Evolutionary conservation across 2,888 invertebrate genomes (phyloP).

Genomic region (Tetranychus truncatus): DNA sequence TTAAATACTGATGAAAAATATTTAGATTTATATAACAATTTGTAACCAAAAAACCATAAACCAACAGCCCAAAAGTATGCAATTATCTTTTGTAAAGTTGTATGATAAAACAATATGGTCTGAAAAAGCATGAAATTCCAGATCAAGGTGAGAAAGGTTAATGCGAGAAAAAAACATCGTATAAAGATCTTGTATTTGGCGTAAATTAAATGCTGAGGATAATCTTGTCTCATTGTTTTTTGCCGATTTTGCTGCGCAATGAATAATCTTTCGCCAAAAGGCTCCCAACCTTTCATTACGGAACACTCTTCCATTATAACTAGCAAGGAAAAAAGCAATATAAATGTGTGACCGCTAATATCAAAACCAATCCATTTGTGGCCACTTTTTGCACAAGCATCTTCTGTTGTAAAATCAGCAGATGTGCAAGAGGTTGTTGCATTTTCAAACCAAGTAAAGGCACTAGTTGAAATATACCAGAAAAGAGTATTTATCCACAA

Average conservation of each 20-base stretch:
- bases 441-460: slow-evolving; percentile 14
- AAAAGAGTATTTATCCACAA: slow-evolving; percentile 17
- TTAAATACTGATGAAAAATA: slow-evolving; percentile 7
- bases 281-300: slow-evolving; percentile 20
- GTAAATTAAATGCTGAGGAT: slow-evolving; percentile 5
- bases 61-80: slow-evolving; percentile 19
- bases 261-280: slow-evolving; percentile 16
- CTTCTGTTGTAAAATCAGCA: not conserved
- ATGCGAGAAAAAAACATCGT: slow-evolving; percentile 12
- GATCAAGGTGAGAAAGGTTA: slow-evolving; percentile 18
- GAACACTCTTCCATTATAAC: slow-evolving; percentile 20
- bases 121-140: slow-evolving; percentile 24
- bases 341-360: slow-evolving; percentile 22
- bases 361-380: slow-evolving; percentile 20
- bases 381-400: slow-evolving; percentile 3
- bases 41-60: slow-evolving; percentile 18
- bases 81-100: slow-evolving; percentile 21
- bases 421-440: slow-evolving; percentile 12
- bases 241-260: slow-evolving; percentile 1
- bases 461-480: slow-evolving; percentile 19
- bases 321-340: slow-evolving; percentile 20
- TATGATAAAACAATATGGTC: slow-evolving; percentile 21
- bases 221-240: not conserved
- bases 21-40: slow-evolving; percentile 3
- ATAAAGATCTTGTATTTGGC: slow-evolving; percentile 8